Evolutionary conservation across 2,888 invertebrate genomes (phyloP).

Genomic region (Deilephila elpenor): DNA sequence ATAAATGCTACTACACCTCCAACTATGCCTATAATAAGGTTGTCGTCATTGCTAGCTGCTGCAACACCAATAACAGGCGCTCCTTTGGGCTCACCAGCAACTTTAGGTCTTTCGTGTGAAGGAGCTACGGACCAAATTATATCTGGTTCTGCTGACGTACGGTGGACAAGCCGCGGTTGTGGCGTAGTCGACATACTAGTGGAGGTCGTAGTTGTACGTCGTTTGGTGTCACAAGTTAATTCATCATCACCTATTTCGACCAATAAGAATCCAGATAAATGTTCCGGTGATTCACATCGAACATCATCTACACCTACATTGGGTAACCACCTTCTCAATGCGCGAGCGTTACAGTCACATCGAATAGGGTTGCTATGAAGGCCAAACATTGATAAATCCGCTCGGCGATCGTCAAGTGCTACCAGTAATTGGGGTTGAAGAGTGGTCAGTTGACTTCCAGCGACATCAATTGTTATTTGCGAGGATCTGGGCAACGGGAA

Average conservation of each 20-base stretch:
- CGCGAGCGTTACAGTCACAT: constrained; percentile 93
- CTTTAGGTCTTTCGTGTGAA: constrained; percentile 85
- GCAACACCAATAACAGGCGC: constrained; percentile 83
- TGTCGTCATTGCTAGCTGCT: constrained; percentile 92
- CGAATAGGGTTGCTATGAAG: constrained; percentile 91
- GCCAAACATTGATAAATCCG: constrained; percentile 89
- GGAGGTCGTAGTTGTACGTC: constrained; percentile 78
- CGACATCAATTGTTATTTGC: constrained; percentile 90
- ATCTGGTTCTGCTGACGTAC: constrained; percentile 91
- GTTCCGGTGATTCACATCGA: constrained; percentile 88
- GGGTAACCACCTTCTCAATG: constrained; percentile 91
- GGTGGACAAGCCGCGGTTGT: constrained; percentile 82
- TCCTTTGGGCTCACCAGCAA: constrained; percentile 85
- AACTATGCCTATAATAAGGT: constrained; percentile 97
- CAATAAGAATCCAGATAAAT: constrained; percentile 87
- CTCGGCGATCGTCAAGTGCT: constrained; percentile 92
- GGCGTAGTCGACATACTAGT: constrained; percentile 74
- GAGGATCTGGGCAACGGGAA: constrained; percentile 95
- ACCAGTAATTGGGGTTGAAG: constrained; percentile 91
- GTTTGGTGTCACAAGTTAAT: constrained; percentile 89
- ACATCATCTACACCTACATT: constrained; percentile 86
- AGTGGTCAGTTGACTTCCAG: constrained; percentile 90
- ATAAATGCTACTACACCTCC: constrained; percentile 97
- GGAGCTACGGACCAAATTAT: constrained; percentile 96
- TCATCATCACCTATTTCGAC: constrained; percentile 92